Conservation (phyloP, 2,797 vertebrate genomes). For the Propithecus deckenii region DNA sequence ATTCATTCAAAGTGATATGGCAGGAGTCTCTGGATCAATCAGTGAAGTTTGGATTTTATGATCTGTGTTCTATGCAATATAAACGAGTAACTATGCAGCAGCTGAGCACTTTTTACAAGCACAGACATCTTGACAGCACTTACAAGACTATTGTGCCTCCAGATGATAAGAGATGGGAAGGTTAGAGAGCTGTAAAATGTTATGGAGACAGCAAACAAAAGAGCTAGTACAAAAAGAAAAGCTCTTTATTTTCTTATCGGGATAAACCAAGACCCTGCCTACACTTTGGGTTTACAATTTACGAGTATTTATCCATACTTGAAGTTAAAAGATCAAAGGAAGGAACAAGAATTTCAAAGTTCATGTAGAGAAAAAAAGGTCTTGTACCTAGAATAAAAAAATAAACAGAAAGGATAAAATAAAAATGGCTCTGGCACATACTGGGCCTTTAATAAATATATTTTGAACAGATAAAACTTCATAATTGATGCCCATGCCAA, state of each 20-base stretch:
- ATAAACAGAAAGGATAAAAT: neutral
- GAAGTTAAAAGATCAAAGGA: constrained; percentile 9
- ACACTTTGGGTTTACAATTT: neutral
- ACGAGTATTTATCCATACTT: neutral
- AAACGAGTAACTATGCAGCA: neutral
- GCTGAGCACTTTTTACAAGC: neutral
- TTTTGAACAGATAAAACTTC: neutral
- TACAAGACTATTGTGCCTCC: neutral
- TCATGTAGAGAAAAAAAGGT: neutral
- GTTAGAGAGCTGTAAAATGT: neutral
- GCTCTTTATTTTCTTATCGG: neutral
- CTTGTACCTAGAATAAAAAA: neutral
- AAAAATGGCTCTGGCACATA: neutral
- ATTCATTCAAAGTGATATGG: neutral
- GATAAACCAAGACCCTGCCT: neutral
- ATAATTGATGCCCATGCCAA: neutral
- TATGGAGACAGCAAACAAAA: neutral
- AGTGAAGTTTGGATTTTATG: constrained; percentile 1
- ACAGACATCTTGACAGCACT: neutral
- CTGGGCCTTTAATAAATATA: neutral
- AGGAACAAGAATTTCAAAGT: constrained; percentile 27
- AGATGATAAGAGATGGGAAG: neutral
- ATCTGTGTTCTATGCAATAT: neutral
- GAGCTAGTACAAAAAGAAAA: neutral
- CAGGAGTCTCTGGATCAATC: neutral